These are phyloP conservation scores for Electrona antarctica DNA, from an alignment of 2,113 vertebrate genomes.

Conservation along the genomic window DNA sequence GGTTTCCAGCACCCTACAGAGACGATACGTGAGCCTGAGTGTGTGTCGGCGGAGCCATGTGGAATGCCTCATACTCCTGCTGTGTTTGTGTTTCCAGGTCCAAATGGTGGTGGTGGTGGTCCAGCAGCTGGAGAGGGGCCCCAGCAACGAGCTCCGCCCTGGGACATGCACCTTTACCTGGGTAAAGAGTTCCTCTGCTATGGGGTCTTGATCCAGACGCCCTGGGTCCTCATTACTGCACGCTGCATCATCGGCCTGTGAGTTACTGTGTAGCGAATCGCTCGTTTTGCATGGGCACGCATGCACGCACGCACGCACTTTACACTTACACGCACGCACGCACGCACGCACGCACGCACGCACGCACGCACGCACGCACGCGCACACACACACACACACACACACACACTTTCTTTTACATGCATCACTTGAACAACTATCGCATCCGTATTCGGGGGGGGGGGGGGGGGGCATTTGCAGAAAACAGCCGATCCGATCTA, in stretches of 20 bases:
- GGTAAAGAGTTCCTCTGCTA: slow-evolving; percentile 59
- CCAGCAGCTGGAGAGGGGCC: slow-evolving; percentile 59
- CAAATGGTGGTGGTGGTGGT: slow-evolving; percentile 24
- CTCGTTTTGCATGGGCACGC: background rate
- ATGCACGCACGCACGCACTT: background rate
- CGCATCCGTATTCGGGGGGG: too few species aligned
- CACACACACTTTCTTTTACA: background rate
- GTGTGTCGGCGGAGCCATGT: background rate
- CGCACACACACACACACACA: background rate
- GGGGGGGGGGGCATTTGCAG: too few species aligned
- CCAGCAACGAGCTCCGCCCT: slow-evolving; percentile 64
- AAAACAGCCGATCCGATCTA: too few species aligned
- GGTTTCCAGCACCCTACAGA: too few species aligned
- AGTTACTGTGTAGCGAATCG: slow-evolving; percentile 11
- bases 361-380: background rate
- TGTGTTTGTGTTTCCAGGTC: slow-evolving; percentile 48
- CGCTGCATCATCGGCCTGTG: slow-evolving; percentile 63
- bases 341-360: background rate
- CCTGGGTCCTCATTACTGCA: slow-evolving; percentile 70
- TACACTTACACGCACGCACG: background rate
- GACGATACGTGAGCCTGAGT: background rate
- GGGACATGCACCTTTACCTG: slow-evolving; percentile 66
- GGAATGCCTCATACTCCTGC: slow-evolving; percentile 38
- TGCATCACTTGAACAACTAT: background rate
- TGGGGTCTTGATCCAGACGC: slow-evolving; percentile 61